A percentile compares a stretch with the other conserved stretches of the same genome.
phyloP scores from a whole-genome alignment of 2,113 vertebrate genomes.

The Cathartes aura region DNA sequence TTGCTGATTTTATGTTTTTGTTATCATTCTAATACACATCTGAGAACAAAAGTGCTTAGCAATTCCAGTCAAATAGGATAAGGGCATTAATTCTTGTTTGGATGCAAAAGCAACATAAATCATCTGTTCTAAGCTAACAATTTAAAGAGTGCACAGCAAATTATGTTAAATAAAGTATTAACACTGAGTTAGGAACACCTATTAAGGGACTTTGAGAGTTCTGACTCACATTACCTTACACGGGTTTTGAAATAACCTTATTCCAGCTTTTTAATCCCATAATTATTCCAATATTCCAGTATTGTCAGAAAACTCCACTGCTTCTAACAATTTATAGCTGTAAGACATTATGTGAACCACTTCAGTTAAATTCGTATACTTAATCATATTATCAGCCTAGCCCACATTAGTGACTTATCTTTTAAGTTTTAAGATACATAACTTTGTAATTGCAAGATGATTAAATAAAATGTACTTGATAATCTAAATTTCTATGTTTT shows the following conservation, averaged over 20 bases:
- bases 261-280: slow-evolving; percentile 42
- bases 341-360: background rate
- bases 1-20: slow-evolving; percentile 56
- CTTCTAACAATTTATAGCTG: background rate
- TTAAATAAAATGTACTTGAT: background rate
- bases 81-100: slow-evolving; percentile 31
- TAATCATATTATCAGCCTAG: background rate
- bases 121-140: slow-evolving; percentile 36
- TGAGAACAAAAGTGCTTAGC: slow-evolving; percentile 38
- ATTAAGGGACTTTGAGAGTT: slow-evolving; percentile 65
- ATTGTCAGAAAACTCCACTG: slow-evolving; percentile 3
- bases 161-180: slow-evolving; percentile 67
- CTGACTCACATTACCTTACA: slow-evolving; percentile 52
- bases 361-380: background rate
- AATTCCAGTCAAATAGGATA: slow-evolving; percentile 46
- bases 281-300: background rate
- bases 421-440: background rate
- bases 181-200: slow-evolving; percentile 54
- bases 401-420: background rate
- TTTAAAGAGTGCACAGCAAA: slow-evolving; percentile 35
- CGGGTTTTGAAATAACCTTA: slow-evolving; percentile 32
- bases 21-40: slow-evolving; percentile 41
- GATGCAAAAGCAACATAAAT: slow-evolving; percentile 50
- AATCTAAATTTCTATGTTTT: background rate
- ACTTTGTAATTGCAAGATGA: background rate